Percentiles rank a stretch among this genome's conserved stretches.
phyloP scores from a whole-genome alignment of 92 coral and sea anemone species.

The Virgularia gustaviana region DNA sequence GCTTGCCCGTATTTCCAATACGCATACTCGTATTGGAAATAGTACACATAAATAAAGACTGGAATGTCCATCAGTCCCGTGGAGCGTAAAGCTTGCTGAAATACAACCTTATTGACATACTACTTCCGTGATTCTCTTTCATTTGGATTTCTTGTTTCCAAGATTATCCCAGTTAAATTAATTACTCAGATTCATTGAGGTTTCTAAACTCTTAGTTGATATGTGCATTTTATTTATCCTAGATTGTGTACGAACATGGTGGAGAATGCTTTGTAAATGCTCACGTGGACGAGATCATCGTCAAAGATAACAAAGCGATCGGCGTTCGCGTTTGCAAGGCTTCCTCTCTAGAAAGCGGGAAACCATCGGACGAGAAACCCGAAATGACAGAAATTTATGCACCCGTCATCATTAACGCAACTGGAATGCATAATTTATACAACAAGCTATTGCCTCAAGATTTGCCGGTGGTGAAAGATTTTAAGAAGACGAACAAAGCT shows the following conservation, averaged over 20 bases:
- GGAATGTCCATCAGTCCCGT: no score
- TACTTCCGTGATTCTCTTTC: no score
- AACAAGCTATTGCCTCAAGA: slow-evolving; percentile 23
- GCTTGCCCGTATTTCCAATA: no score
- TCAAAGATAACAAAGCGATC: slow-evolving; percentile 12
- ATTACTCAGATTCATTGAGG: neutral
- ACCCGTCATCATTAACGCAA: slow-evolving; percentile 17
- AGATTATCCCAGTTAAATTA: no score
- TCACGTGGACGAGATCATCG: slow-evolving; percentile 25
- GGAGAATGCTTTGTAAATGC: slow-evolving; percentile 27
- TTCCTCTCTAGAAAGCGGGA: slow-evolving; percentile 19
- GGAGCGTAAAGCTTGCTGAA: no score
- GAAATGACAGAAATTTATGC: slow-evolving; percentile 29
- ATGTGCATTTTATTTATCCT: neutral
- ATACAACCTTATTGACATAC: no score
- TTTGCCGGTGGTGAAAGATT: slow-evolving; percentile 17
- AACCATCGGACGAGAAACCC: slow-evolving; percentile 18
- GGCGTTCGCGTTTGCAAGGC: slow-evolving; percentile 29
- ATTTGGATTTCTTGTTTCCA: no score
- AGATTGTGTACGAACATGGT: slow-evolving; percentile 24
- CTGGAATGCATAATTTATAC: slow-evolving; percentile 29
- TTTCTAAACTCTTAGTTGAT: neutral
- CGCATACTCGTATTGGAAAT: no score
- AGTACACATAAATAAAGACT: no score
- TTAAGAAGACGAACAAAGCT: slow-evolving; percentile 6